Evolutionary conservation across 53 echinoderm and acorn worm genomes (phyloP).

Genomic region (Apostichopus leukothele): DNA sequence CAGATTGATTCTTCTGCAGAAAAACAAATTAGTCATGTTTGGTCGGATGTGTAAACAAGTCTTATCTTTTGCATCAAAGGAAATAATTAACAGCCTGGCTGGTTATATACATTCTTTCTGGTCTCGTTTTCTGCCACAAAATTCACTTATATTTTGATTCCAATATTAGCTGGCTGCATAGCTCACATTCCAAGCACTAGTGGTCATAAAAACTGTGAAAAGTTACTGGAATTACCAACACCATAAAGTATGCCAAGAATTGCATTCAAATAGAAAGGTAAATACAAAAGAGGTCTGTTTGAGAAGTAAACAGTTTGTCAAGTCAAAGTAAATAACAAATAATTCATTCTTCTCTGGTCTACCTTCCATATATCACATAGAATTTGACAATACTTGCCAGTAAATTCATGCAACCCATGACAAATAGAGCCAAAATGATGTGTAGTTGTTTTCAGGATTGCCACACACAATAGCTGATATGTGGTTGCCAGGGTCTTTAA

Average conservation of each 20-base stretch:
- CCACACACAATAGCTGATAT: not conserved
- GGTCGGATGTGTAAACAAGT: too few species aligned
- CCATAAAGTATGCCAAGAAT: not conserved
- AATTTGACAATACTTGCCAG: not conserved
- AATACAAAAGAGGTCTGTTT: not conserved
- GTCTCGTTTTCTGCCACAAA: too few species aligned
- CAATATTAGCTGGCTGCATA: not conserved
- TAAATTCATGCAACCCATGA: not conserved
- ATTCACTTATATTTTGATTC: too few species aligned
- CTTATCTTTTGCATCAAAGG: too few species aligned
- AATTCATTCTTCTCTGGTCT: not conserved
- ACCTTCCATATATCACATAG: not conserved
- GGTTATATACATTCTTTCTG: too few species aligned
- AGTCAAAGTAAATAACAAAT: not conserved
- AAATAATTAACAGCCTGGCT: too few species aligned
- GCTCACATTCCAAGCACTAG: not conserved
- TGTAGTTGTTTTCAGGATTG: not conserved
- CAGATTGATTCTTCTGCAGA: too few species aligned
- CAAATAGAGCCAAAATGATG: not conserved
- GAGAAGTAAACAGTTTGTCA: not conserved
- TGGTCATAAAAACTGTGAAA: not conserved
- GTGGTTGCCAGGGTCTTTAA: slow-evolving; percentile 12
- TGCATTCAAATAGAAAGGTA: not conserved
- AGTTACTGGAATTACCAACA: not conserved
- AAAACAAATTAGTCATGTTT: too few species aligned